Evolutionary conservation across 1,140 invertebrate genomes (phyloP).

Genomic region (Saxidomus purpurata): DNA sequence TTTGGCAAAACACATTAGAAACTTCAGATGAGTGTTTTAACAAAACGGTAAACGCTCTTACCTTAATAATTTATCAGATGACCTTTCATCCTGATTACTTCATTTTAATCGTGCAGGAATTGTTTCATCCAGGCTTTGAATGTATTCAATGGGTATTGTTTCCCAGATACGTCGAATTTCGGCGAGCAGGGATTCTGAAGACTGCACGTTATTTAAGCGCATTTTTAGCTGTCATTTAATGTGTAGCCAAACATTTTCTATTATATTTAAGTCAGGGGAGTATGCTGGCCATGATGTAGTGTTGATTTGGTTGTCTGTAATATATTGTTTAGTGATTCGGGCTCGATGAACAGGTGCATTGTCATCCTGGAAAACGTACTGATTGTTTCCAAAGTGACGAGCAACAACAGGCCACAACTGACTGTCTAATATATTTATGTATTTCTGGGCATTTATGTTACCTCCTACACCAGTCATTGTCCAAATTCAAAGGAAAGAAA

Average conservation of each 20-base stretch:
- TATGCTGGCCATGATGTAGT: background rate
- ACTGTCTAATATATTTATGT: background rate
- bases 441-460: background rate
- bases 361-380: constrained; percentile 17
- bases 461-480: background rate
- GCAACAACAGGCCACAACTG: background rate
- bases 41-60: too few species aligned
- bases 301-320: background rate
- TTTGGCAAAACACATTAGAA: too few species aligned
- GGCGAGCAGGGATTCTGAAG: too few species aligned
- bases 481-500: background rate
- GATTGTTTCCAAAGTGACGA: background rate
- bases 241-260: constrained; percentile 17
- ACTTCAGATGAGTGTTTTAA: too few species aligned
- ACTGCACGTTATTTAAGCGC: too few species aligned
- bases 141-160: background rate
- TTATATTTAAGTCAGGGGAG: constrained; percentile 15
- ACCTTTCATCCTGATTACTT: too few species aligned
- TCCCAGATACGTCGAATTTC: background rate
- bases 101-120: too few species aligned
- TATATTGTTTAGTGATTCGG: background rate
- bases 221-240: too few species aligned
- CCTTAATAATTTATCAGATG: too few species aligned
- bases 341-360: constrained; percentile 22
- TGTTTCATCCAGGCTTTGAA: background rate